phyloP scores from a whole-genome alignment of 2,113 vertebrate species.

The Cairina moschata region DNA sequence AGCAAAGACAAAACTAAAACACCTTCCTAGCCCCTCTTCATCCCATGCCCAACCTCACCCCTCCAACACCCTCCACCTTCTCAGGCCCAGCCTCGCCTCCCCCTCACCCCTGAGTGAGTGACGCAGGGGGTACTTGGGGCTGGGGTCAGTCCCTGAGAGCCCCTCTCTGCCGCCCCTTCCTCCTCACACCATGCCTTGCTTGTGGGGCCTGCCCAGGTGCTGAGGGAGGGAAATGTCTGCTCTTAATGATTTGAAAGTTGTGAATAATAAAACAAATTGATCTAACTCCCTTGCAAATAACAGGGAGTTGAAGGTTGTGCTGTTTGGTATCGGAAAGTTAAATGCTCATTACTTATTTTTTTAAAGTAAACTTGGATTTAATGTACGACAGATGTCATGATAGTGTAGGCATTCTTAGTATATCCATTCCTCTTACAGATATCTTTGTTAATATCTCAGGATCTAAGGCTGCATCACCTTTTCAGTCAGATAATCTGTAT shows the following conservation, averaged over 20 bases:
- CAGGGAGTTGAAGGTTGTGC: background rate
- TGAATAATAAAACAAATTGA: background rate
- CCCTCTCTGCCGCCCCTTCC: background rate
- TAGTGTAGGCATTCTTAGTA: background rate
- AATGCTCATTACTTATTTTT: background rate
- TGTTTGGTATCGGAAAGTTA: background rate
- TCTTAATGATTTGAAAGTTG: background rate
- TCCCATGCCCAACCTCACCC: too few species aligned
- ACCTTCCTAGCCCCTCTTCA: background rate
- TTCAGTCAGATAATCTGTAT: background rate
- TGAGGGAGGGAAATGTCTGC: background rate
- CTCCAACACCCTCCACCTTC: too few species aligned
- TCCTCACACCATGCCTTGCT: rapidly evolving
- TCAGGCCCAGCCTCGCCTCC: too few species aligned
- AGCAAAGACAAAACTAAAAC: background rate
- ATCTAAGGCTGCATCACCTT: background rate
- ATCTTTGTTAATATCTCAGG: background rate
- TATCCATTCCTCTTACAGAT: background rate
- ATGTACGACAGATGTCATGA: background rate
- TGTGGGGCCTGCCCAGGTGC: background rate
- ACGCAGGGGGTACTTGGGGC: rapidly evolving
- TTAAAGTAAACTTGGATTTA: background rate
- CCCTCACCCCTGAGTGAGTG: rapidly evolving
- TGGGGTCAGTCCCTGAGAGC: rapidly evolving
- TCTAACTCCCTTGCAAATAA: background rate